Conservation (phyloP, 2,113 vertebrate species). For the Parotia lawesii region DNA sequence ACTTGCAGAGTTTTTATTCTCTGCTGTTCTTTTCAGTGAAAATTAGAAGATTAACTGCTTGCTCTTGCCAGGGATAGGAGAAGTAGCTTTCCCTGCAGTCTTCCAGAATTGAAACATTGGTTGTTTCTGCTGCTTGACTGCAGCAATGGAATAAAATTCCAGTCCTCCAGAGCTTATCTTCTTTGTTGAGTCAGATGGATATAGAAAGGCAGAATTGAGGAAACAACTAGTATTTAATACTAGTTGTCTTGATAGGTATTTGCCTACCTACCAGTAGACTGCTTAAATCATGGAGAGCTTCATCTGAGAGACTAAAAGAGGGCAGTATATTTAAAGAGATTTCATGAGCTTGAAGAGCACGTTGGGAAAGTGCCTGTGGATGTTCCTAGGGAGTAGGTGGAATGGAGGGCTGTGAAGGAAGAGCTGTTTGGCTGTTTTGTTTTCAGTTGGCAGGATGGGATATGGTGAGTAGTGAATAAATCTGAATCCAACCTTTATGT, state of each 20-base stretch:
- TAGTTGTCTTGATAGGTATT: not conserved
- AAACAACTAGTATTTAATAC: not conserved
- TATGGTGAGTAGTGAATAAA: not conserved
- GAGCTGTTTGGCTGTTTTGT: not conserved
- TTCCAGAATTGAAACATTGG: not conserved
- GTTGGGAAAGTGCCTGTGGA: not conserved
- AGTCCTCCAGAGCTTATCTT: not conserved
- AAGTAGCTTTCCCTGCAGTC: not conserved
- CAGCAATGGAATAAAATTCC: not conserved
- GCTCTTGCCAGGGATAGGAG: not conserved
- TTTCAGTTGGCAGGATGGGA: not conserved
- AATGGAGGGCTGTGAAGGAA: not conserved
- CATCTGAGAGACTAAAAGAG: not conserved
- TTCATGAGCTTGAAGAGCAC: not conserved
- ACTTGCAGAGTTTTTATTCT: not conserved
- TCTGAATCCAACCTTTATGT: not conserved
- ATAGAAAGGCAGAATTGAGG: not conserved
- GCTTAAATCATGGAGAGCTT: not conserved
- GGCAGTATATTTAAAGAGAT: not conserved
- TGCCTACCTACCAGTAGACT: not conserved
- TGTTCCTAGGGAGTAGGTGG: not conserved
- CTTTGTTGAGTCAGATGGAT: not conserved
- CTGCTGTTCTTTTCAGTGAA: not conserved
- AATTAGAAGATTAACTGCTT: conserved; percentile 5
- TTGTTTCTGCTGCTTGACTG: not conserved